Evolutionary conservation across 2,797 vertebrate genomes (phyloP), one percentile per base, ranked within the genome.

Genomic region (Neostethus bicornis): DNA sequence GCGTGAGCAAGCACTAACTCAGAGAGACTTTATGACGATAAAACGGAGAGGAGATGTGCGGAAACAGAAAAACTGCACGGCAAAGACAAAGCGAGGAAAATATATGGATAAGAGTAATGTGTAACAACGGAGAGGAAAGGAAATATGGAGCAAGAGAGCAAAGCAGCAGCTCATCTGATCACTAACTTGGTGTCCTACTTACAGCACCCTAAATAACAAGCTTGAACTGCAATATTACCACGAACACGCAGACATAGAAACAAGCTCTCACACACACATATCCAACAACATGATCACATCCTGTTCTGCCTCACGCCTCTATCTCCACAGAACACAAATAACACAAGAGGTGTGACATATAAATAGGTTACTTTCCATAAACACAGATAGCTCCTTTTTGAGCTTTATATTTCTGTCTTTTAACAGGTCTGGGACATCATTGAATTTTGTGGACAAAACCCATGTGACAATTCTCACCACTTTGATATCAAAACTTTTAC

Each of bases 181-280:
- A 70, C 66, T 69, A 61, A 78, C 71, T 71, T 51, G 64, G 77
- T 81, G 81, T 77, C 84, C 84, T 84, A 83, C 79, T 81, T 83
- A 72, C 79, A 77, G 71, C 63, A 66, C 67, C 74, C 56, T 51
- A 61, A 77, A 80, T 63, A 77, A 79, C 73, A 80, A 75, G 67
- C 66, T 60, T 54, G 61, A 72, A 75, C 68, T 73, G 55, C 71
- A 65, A 80, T 72, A 62, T 63, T 68, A 69, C 48, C n/a, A n/a
- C n/a, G n/a, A n/a, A 66, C 59, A 46, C 53, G 59, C 48, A 53
- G 19, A 60, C 51, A 69, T 63, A 20, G 28, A 65, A 55, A 68
- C 31, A 68, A 46, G 28, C 26, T 8, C 26, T 29, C 28, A 35
- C 55, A 41, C 12, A 34, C 29, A 26, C 37, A 42, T 13, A 31